phyloP scores from a whole-genome alignment of 2,113 vertebrate genomes.

The Cephalopterus ornatus region DNA sequence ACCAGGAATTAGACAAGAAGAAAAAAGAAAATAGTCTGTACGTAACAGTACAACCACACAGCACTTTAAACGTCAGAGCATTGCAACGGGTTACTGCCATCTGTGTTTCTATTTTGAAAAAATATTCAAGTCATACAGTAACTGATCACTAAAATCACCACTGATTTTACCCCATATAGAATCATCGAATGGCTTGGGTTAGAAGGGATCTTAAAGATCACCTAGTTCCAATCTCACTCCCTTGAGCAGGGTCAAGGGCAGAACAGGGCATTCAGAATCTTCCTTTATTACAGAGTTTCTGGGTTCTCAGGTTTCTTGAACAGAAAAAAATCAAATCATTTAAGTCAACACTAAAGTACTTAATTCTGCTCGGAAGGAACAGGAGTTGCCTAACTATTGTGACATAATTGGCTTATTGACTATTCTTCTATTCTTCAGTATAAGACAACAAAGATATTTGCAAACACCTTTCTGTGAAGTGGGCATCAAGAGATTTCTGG shows the following conservation, averaged over 20 bases:
- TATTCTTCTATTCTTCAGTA: background rate
- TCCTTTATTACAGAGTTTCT: background rate
- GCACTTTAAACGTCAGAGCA: background rate
- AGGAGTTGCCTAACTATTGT: background rate
- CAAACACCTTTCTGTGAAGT: background rate
- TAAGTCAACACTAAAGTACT: background rate
- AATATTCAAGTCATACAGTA: background rate
- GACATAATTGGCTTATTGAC: background rate
- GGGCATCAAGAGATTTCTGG: background rate
- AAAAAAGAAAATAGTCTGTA: background rate
- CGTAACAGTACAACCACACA: fast-evolving
- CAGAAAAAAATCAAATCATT: background rate
- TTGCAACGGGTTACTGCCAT: background rate
- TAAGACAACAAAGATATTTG: background rate
- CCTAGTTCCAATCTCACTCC: fast-evolving
- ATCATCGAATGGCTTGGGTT: background rate
- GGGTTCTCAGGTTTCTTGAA: background rate
- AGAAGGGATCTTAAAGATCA: background rate
- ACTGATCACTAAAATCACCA: background rate
- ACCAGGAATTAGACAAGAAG: background rate
- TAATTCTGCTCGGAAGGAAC: background rate
- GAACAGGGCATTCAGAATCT: background rate
- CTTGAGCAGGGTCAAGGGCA: background rate
- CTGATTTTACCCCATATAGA: background rate
- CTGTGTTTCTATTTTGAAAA: background rate